Evolutionary conservation across 2,888 invertebrate species (phyloP), one percentile per base, ranked within the genome.

Genomic region (Orgyia antiqua): DNA sequence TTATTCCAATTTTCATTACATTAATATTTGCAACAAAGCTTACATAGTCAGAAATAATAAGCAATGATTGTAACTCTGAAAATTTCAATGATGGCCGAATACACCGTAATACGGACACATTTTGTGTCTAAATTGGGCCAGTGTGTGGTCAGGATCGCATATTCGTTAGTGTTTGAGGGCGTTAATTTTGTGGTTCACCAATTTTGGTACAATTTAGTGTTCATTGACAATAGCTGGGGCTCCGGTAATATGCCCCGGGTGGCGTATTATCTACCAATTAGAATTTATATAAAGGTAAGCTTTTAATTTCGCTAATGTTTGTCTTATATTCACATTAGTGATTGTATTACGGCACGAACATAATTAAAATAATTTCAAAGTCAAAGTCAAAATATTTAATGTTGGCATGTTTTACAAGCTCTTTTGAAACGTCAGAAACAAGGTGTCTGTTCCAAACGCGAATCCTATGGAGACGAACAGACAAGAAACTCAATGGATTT

Each of bases 91-190:
- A 42, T 29, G 17, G 24, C 26, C 19, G 33, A 39, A 41, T 46
- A 38, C 33, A 31, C 29, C 36, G 24, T 39, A 54, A 51, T 51
- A 42, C 33, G 32, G 19, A 32, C 33, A 37, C 15, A 36, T 35
- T 51, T 47, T 15, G 21, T 27, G 36, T 29, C 40, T 21, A 46
- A 51, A 53, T 47, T 48, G 33, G 29, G 25, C 45, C 42, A 32
- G 36, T 28, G 35, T 34, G 41, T 36, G 46, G 45, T 31, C 25
- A 18, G 41, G 50, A 47, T 55, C 57, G 46, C 58, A 46, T 43
- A 58, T 61, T 55, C 62, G 58, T 62, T 62, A 59, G 55, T 51
- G 51, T 58, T 55, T 43, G 42, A 42, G 49, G 46, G 45, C 47
- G 48, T 61, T 58, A 54, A 63, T 63, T 58, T 53, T 57, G 60